Base-by-base conservation (phyloP, 2,888 invertebrate genomes). In the Leucophenga montana region DNA sequence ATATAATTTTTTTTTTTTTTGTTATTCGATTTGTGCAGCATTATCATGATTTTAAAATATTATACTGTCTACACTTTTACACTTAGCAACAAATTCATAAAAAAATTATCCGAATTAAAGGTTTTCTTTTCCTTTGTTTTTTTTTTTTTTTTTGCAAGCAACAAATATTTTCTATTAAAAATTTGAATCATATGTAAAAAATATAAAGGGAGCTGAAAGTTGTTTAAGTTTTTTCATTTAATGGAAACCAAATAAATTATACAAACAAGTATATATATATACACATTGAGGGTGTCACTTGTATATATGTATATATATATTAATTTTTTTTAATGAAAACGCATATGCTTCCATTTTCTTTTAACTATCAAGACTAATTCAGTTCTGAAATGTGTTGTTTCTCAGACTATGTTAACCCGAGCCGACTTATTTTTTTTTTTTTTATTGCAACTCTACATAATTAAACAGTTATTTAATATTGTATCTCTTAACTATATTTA, bases 91-190 rank as follows among this genome's bases (percentile, higher is more conserved):
- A n/a, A n/a, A n/a, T n/a, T n/a, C 77, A 69, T 72, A 70, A 53
- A 64, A 70, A 71, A 69, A 71, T 64, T 73, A 72, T 56, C 64
- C n/a, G n/a, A n/a, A 77, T 72, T 70, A 65, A 48, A 76, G 4
- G 27, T 27, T 27, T 27, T 27, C 27, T 27, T 27, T 27, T n/a
- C n/a, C n/a, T n/a, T 27, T 27, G 27, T 27, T 27, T 27, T 48
- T 27, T 27, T 27, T n/a, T n/a, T n/a, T n/a, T 27, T 27, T 2
- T 27, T 27, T 27, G 44, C 67, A 31, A 75, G 44, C 11, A 69
- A 67, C 20, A 50, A 68, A 74, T 71, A 22, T 62, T 54, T 48
- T 53, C 66, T 68, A 33, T 50, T 68, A 70, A 64, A 66, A 14
- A 11, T 31, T 71, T 53, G 16, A n/a, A 22, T 70, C 31, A 27